These are phyloP conservation scores for Pavo muticus DNA, from an alignment of 2,113 vertebrate species.

Conservation along the genomic window DNA sequence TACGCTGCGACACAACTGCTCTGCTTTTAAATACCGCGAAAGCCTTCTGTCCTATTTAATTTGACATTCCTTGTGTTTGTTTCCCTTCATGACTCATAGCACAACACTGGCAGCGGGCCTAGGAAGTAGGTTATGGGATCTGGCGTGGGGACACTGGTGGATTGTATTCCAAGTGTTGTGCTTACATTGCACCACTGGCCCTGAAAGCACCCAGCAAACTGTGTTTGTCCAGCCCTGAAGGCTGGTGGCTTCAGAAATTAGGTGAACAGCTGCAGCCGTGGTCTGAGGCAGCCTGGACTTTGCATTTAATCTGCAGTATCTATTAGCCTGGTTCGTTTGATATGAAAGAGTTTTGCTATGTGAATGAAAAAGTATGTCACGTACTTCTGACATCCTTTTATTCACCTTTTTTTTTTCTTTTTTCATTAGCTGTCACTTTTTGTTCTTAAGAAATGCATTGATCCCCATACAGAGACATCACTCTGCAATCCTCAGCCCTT, in stretches of 20 bases:
- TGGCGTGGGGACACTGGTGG: conserved; percentile 26
- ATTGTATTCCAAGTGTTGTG: conserved; percentile 44
- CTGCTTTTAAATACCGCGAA: neutral
- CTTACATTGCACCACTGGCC: conserved; percentile 55
- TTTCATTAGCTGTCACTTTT: neutral
- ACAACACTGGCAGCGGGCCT: conserved; percentile 57
- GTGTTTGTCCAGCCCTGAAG: conserved; percentile 9
- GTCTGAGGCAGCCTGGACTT: neutral
- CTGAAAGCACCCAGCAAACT: conserved; percentile 44
- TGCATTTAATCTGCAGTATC: conserved; percentile 1
- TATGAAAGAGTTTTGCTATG: neutral
- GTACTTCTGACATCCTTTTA: neutral
- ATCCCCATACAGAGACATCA: neutral
- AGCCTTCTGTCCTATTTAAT: conserved; percentile 18
- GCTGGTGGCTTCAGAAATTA: conserved; percentile 43
- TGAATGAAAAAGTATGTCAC: neutral
- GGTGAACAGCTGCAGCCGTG: neutral
- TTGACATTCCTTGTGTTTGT: conserved; percentile 52
- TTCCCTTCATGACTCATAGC: conserved; percentile 63
- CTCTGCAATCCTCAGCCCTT: neutral
- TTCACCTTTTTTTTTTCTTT: neutral
- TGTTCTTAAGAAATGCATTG: neutral
- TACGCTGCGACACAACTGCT: neutral
- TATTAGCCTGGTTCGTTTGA: neutral
- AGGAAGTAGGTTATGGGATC: conserved; percentile 58